These are phyloP conservation scores for Megaustenia siamemsis DNA, from an alignment of 2,888 invertebrate species.

Conservation along the genomic window DNA sequence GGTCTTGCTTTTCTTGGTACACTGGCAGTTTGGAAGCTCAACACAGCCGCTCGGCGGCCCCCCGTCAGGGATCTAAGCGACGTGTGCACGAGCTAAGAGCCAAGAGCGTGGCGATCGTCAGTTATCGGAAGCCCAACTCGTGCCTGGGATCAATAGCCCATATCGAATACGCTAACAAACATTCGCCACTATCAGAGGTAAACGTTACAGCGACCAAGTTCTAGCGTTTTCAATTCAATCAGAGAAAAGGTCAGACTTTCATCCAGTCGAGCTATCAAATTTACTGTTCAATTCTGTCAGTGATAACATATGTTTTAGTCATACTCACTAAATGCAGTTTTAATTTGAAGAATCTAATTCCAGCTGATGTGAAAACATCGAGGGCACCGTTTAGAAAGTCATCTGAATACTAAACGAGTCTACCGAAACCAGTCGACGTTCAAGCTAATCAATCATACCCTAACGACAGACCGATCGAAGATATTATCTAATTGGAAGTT, in stretches of 20 bases:
- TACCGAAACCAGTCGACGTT: too few species aligned
- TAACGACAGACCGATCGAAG: too few species aligned
- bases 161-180: slow-evolving; percentile 23
- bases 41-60: not conserved
- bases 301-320: too few species aligned
- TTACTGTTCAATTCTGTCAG: not conserved
- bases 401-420: too few species aligned
- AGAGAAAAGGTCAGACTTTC: not conserved
- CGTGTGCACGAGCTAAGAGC: slow-evolving; percentile 4
- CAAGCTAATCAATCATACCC: too few species aligned
- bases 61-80: not conserved
- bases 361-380: too few species aligned
- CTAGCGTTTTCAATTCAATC: slow-evolving; percentile 15
- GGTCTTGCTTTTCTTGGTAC: too few species aligned
- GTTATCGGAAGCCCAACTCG: not conserved
- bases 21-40: not conserved
- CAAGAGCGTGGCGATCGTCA: slow-evolving; percentile 1
- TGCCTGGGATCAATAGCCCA: not conserved
- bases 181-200: not conserved
- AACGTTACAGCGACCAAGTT: not conserved
- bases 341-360: too few species aligned
- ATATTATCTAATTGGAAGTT: too few species aligned
- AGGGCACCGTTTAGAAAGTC: too few species aligned
- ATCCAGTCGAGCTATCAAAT: not conserved
- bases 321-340: too few species aligned